Evolutionary conservation across 2,888 invertebrate genomes (phyloP).

Genomic region (Cryptocephalus moraei): DNA sequence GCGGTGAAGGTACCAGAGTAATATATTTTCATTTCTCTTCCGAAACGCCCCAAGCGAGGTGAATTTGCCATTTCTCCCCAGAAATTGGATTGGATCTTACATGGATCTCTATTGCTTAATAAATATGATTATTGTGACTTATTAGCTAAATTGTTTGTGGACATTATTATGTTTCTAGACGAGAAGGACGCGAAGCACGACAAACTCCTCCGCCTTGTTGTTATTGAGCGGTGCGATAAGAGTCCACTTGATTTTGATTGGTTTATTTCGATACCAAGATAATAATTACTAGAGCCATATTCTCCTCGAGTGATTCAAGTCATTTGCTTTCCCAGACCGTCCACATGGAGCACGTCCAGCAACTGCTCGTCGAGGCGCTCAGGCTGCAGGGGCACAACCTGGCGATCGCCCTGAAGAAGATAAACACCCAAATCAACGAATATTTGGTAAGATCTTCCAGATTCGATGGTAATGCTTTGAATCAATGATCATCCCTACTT

Average conservation of each 20-base stretch:
- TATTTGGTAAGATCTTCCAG: conserved; percentile 40
- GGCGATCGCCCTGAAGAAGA: conserved; percentile 40
- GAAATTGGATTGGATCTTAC: no score
- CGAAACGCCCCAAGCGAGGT: no score
- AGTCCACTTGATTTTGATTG: conserved; percentile 22
- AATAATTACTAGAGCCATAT: conserved; percentile 12
- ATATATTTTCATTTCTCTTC: no score
- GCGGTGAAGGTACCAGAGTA: conserved; percentile 48
- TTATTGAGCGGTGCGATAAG: conserved; percentile 24
- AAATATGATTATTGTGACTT: no score
- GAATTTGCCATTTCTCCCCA: no score
- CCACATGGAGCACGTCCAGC: conserved; percentile 49
- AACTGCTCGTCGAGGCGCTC: conserved; percentile 44
- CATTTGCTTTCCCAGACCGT: conserved; percentile 40
- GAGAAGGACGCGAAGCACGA: background rate
- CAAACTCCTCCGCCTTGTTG: background rate
- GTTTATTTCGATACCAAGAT: conserved; percentile 17
- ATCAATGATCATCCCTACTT: no score
- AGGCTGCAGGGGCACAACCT: conserved; percentile 40
- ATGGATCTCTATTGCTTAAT: no score
- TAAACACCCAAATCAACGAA: conserved; percentile 43
- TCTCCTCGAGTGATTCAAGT: background rate
- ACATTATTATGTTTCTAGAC: no score
- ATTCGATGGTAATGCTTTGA: background rate
- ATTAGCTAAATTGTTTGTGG: no score